Evolutionary conservation across 2,797 vertebrate genomes (phyloP), one percentile per base, ranked within the genome.

Genomic region (Sitta carolinensis): DNA sequence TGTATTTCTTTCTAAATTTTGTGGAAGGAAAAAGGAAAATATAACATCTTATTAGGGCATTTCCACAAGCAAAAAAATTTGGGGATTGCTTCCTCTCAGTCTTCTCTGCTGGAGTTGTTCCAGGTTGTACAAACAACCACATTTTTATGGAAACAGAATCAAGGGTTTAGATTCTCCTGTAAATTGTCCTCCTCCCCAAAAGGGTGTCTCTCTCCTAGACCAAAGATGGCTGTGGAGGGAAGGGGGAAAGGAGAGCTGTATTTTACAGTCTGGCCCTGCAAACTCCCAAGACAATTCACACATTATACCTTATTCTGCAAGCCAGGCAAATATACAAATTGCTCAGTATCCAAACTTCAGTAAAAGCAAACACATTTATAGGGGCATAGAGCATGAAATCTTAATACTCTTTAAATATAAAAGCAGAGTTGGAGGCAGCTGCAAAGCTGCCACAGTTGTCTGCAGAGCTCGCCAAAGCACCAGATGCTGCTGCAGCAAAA

Each of bases 401-500:
- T 93, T 91, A 87, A 69, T 47, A 29, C 15, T 27, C 59, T 79
- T 94, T 36, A 90, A 94, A 92, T 20, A 61, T 22, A 70, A 89
- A 68, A 90, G 78, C 77, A 16, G 67, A 83, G 89, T 38, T 59
- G 80, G 76, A 93, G 92, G 93, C 90, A 97, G 90, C 87, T 87
- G 64, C 81, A 89, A 86, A 91, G 81, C 93, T 75, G 83, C 90
- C 85, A 91, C 69, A 93, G 90, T 87, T 93, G 94, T 91, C 93
- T 72, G 59, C 4, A 10, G 45, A 90, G 85, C 81, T 94, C 69
- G 82, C 96, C 97, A 95, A 93, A 90, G 93, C 80, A 93, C 92
- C 96, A 96, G 95, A 95, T 89, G 93, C 74, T 82, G 42, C 69
- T 66, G 75, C 79, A 94, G 93, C 89, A 94, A 85, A 93, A 96